Evolutionary conservation across 2,113 vertebrate species (phyloP).

Genomic region (Eretmochelys imbricata): DNA sequence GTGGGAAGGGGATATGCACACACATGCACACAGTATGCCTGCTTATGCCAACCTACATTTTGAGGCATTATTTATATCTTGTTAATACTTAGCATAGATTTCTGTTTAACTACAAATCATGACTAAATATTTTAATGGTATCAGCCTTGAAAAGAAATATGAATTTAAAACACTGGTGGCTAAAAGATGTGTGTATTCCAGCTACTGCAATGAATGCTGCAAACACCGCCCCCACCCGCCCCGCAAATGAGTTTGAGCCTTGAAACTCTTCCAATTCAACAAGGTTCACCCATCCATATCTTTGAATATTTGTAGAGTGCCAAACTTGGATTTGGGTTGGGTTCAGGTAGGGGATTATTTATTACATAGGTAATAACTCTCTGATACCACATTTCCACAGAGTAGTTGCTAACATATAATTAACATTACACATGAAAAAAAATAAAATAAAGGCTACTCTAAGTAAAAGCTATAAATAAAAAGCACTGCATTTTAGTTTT

Average conservation of each 20-base stretch:
- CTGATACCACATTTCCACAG: not conserved
- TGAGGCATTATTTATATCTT: not conserved
- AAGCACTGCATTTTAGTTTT: not conserved
- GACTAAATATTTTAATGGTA: not conserved
- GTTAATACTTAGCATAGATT: not conserved
- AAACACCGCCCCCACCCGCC: accelerated
- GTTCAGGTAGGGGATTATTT: constrained; percentile 18
- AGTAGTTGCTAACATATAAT: constrained; percentile 19
- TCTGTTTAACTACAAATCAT: not conserved
- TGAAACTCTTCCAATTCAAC: not conserved
- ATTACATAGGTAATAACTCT: constrained; percentile 28
- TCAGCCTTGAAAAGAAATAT: not conserved
- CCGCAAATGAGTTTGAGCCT: not conserved
- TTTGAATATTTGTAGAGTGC: constrained; percentile 25
- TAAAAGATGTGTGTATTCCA: not conserved
- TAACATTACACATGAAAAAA: not conserved
- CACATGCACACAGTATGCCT: not conserved
- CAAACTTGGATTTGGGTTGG: not conserved
- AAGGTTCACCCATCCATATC: not conserved
- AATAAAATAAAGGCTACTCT: not conserved
- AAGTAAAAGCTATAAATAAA: not conserved
- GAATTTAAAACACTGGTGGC: not conserved
- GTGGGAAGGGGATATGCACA: not conserved
- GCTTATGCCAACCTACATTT: not conserved
- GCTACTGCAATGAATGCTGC: not conserved